phyloP scores from a whole-genome alignment of 2,888 invertebrate species.

The Podabrus alpinus region DNA sequence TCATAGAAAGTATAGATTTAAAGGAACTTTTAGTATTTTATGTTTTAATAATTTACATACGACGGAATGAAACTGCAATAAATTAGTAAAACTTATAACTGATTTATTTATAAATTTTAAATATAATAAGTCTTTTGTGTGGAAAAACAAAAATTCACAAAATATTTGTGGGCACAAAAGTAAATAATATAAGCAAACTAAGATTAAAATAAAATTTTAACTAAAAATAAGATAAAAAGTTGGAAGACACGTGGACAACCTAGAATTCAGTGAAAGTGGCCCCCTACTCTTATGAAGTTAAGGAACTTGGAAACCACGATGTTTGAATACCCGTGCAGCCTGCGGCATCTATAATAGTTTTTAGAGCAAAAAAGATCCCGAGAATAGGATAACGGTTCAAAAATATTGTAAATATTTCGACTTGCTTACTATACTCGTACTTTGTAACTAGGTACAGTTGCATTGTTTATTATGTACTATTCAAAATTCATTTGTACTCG shows the following conservation, averaged over 20 bases:
- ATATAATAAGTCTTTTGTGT: not conserved
- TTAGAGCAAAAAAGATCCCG: conserved; percentile 7
- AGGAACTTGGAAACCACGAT: conserved; percentile 33
- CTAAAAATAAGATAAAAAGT: conserved; percentile 45
- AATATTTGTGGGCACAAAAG: not conserved
- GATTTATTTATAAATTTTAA: not conserved
- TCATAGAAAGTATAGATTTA: not conserved
- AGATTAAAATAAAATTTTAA: conserved; percentile 44
- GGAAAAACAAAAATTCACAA: not conserved
- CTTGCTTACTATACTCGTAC: not conserved
- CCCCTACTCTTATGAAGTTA: conserved; percentile 32
- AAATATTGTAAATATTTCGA: conserved; percentile 5
- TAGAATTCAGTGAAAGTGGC: conserved; percentile 47
- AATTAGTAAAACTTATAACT: not conserved
- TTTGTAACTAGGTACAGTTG: not conserved
- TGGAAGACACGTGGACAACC: conserved; percentile 47
- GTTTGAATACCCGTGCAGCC: conserved; percentile 18
- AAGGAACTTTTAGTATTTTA: not conserved
- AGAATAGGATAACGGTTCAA: conserved; percentile 7
- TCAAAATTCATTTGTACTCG: not conserved
- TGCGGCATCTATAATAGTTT: conserved; percentile 11
- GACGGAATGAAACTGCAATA: not conserved
- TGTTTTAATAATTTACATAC: not conserved
- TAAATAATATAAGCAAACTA: conserved; percentile 30
- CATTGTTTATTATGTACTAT: not conserved